Conservation (phyloP, 2,797 vertebrate genomes). For the Clarias platycephalus region DNA sequence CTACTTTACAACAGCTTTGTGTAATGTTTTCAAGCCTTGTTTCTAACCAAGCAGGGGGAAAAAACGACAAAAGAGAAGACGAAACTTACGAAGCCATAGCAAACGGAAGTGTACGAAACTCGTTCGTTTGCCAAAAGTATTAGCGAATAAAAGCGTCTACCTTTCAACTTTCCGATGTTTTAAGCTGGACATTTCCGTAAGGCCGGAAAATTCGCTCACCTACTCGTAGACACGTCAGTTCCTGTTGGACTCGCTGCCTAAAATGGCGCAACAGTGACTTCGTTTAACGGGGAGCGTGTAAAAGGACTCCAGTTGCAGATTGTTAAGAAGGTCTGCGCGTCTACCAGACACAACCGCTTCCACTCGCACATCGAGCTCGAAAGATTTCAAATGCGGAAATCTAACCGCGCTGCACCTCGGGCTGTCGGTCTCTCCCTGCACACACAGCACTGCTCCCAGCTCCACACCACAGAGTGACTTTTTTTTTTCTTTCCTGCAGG, state of each 20-base stretch:
- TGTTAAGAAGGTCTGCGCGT: background rate
- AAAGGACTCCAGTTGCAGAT: background rate
- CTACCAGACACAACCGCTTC: too few species aligned
- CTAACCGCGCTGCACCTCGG: too few species aligned
- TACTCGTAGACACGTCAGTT: conserved; percentile 77
- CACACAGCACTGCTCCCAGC: background rate
- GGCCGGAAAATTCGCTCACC: conserved; percentile 73
- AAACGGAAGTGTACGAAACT: background rate
- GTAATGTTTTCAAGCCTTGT: background rate
- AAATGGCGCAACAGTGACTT: conserved; percentile 27
- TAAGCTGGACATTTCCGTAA: conserved; percentile 72
- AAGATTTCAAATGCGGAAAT: background rate
- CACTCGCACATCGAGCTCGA: background rate
- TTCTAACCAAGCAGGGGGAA: background rate
- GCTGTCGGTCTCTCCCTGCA: background rate
- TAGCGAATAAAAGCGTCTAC: conserved; percentile 56
- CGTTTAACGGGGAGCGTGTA: background rate
- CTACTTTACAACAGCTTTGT: background rate
- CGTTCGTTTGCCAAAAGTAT: background rate
- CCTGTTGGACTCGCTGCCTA: conserved; percentile 63
- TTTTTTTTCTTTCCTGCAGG: background rate
- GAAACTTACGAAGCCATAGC: background rate
- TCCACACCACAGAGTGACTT: background rate
- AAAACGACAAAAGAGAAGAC: background rate
- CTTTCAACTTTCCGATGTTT: conserved; percentile 70